Evolutionary conservation across 2,797 vertebrate species (phyloP).

Genomic region (Enteromius fasciolatus): DNA sequence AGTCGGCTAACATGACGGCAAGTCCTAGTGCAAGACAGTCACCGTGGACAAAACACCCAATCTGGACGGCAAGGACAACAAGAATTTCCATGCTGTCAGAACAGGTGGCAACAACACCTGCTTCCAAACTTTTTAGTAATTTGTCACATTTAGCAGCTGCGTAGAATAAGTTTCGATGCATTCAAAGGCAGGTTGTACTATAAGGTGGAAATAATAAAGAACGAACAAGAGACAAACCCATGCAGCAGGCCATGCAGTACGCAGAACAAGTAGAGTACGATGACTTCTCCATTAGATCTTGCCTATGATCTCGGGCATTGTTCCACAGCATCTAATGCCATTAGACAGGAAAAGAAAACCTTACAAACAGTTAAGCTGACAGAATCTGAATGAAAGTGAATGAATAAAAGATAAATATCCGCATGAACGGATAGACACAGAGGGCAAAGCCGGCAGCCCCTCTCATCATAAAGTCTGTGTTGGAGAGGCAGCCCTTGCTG

Average conservation of each 20-base stretch:
- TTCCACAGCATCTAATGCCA: conserved; percentile 45
- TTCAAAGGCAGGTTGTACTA: conserved; percentile 34
- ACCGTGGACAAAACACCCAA: conserved; percentile 25
- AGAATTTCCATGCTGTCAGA: conserved; percentile 45
- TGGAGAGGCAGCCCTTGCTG: conserved; percentile 65
- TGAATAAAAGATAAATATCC: conserved; percentile 71
- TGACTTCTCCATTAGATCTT: conserved; percentile 25
- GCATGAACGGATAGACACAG: conserved; percentile 71
- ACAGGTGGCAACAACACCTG: conserved; percentile 57
- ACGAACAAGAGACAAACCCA: conserved; percentile 16
- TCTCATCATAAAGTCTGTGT: conserved; percentile 70
- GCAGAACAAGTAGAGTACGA: not conserved
- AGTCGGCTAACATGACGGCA: not conserved
- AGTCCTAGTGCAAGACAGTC: conserved; percentile 34
- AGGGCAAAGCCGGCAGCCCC: conserved; percentile 71
- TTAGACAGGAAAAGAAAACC: conserved; percentile 51
- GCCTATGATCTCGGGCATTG: conserved; percentile 30
- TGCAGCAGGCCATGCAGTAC: not conserved
- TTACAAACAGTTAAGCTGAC: conserved; percentile 55
- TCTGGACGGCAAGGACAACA: conserved; percentile 47
- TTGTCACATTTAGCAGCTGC: conserved; percentile 35
- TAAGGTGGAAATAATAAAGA: not conserved
- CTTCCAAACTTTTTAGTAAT: conserved; percentile 49
- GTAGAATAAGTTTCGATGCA: conserved; percentile 24
- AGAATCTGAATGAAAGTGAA: conserved; percentile 53